Conservation (phyloP, 1,140 invertebrate genomes). For the Spodoptera litura region DNA sequence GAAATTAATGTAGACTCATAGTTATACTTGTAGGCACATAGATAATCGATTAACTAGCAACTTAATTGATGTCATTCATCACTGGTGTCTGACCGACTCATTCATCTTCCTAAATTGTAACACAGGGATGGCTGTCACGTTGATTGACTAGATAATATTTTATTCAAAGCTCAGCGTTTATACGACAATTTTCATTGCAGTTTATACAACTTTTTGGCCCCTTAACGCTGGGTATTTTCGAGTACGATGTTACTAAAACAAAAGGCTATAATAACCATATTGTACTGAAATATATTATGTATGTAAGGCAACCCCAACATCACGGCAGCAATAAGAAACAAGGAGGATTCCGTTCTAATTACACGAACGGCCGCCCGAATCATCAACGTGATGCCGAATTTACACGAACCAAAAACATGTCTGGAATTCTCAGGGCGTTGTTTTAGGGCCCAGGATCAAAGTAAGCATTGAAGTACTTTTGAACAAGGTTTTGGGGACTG, state of each 20-base stretch:
- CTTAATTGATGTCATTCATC: conserved; percentile 30
- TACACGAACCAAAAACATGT: conserved; percentile 4
- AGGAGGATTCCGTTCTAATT: conserved; percentile 22
- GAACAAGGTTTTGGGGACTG: conserved; percentile 3
- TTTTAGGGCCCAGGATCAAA: not conserved
- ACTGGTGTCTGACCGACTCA: not conserved
- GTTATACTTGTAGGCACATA: too few relatives aligned
- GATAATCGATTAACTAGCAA: conserved; percentile 23
- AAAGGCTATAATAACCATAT: not conserved
- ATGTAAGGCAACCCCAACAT: not conserved
- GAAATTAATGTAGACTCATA: not conserved
- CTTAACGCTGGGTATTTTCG: not conserved
- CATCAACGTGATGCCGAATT: conserved; percentile 15
- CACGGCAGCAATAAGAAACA: conserved; percentile 24
- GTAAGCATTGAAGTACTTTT: not conserved
- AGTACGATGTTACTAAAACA: not conserved
- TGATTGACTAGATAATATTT: too few relatives aligned
- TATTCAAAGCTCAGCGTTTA: too few relatives aligned
- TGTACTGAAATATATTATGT: not conserved
- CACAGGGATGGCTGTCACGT: not conserved
- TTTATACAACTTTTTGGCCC: too few relatives aligned
- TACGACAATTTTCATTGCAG: too few relatives aligned
- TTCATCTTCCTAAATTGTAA: conserved; percentile 28
- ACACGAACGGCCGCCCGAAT: conserved; percentile 22
- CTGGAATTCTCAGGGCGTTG: not conserved